Base-by-base conservation (phyloP, 1,140 invertebrate genomes). In the Dendroctonus valens region DNA sequence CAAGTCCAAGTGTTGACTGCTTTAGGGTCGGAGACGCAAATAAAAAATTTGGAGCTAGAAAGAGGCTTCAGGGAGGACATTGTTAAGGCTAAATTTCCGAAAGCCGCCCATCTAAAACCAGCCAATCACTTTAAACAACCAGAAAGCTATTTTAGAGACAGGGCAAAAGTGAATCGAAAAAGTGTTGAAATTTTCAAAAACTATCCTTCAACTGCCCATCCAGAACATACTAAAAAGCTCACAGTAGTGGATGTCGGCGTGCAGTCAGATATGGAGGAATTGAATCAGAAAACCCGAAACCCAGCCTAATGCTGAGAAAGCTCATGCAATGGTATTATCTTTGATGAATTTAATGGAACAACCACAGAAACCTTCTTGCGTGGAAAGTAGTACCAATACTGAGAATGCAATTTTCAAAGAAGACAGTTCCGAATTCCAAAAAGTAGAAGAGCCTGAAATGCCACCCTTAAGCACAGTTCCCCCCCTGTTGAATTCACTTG, bases 11-110 rank as follows among this genome's bases (percentile, higher is more conserved):
- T 83, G 40, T 62, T 86, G 0, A 75, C 86, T 12, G 85, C 85
- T 39, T 79, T 87, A 46, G 85, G 85, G 14, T 85, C 84, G 5
- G 82, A 82, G 41, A 76, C 82, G 50, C 85, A 87, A 75, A 84
- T 87, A 46, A 77, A 80, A 5, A 77, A 82, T 54, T 70, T 86
- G 57, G 82, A 85, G 77, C 76, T 76, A 68, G 78, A 80, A 38
- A 79, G 84, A 59, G 82, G 81, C 41, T 79, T 84, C 55, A 77
- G 76, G 51, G 75, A 78, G 69, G 74, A 74, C 7, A 70, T 60
- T 49, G 70, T 77, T 3, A 73, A 70, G 59, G 59, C 68, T 7
- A 71, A 70, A 59, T 64, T 66, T 12, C 58, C 41, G 0, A 59
- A 26, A 66, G 39, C 53, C 57, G 42, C 49, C 11, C 50, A 39